Evolutionary conservation across 2,797 vertebrate genomes (phyloP).

Genomic region (Oryzias sinensis): DNA sequence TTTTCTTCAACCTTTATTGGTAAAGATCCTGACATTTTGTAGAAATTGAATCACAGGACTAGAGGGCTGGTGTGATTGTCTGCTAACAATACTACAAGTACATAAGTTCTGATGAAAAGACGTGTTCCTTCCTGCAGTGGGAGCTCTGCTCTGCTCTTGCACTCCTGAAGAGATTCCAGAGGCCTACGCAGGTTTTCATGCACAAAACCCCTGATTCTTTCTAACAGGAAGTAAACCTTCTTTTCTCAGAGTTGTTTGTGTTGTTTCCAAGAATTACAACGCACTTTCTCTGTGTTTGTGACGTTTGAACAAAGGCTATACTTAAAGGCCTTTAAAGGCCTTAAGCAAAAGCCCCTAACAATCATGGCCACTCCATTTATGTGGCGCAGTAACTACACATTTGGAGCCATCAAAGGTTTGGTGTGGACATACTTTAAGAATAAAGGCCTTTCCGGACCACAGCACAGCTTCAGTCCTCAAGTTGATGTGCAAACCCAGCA

Average conservation of each 20-base stretch:
- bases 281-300: constrained; percentile 42
- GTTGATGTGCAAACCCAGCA: constrained; percentile 43
- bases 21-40: constrained; percentile 40
- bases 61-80: constrained; percentile 22
- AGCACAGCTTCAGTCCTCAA: constrained; percentile 52
- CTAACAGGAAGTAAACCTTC: constrained; percentile 65
- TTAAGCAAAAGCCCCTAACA: constrained; percentile 14
- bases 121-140: constrained; percentile 59
- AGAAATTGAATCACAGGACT: constrained; percentile 66
- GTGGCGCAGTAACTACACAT: constrained; percentile 23
- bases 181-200: constrained; percentile 69
- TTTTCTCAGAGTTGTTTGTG: constrained; percentile 36
- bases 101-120: constrained; percentile 65
- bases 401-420: constrained; percentile 28
- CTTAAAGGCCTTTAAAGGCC: constrained; percentile 56
- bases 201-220: constrained; percentile 54
- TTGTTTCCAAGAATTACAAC: constrained; percentile 52
- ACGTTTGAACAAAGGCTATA: constrained; percentile 44
- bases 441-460: constrained; percentile 55
- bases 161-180: constrained; percentile 70
- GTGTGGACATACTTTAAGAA: constrained; percentile 13
- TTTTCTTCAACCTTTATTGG: constrained; percentile 20
- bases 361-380: constrained; percentile 34
- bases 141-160: constrained; percentile 34
- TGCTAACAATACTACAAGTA: constrained; percentile 64